phyloP scores from a whole-genome alignment of 2,888 invertebrate species.

The Eilema sororculum region DNA sequence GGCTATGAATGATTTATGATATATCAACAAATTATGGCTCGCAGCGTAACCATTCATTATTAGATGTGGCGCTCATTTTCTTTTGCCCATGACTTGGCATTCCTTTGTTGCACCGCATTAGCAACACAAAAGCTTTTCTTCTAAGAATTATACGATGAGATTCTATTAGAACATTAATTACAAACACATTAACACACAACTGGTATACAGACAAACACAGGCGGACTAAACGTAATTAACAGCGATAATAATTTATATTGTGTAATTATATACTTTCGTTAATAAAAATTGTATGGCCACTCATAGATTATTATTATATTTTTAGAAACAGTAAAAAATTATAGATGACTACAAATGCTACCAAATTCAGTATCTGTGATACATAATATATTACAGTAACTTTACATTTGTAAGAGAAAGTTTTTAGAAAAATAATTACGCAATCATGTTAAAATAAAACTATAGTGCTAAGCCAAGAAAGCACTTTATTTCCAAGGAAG shows the following conservation, averaged over 20 bases:
- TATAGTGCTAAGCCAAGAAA: not conserved
- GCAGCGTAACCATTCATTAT: conserved; percentile 5
- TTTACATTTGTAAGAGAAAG: not conserved
- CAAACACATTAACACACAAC: conserved; percentile 1
- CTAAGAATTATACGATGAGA: conserved; percentile 6
- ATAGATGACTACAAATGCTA: too few species aligned
- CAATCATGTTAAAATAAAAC: too few species aligned
- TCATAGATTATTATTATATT: too few species aligned
- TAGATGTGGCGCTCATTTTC: conserved; percentile 7
- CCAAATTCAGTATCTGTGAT: too few species aligned
- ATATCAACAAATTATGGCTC: conserved; percentile 16
- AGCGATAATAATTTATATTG: too few species aligned
- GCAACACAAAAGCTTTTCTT: conserved; percentile 9
- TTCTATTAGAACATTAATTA: conserved; percentile 4
- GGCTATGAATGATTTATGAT: conserved; percentile 14
- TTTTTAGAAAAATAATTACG: not conserved
- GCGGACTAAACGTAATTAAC: not conserved
- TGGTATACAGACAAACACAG: not conserved
- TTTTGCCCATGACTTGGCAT: conserved; percentile 10
- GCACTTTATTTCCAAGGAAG: not conserved
- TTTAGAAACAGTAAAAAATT: too few species aligned
- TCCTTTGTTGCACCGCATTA: conserved; percentile 7
- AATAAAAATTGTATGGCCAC: too few species aligned
- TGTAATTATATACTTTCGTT: not conserved
- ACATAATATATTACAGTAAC: too few species aligned